phyloP scores from a whole-genome alignment of 2,888 invertebrate genomes.

The Eucera pruinosa region DNA sequence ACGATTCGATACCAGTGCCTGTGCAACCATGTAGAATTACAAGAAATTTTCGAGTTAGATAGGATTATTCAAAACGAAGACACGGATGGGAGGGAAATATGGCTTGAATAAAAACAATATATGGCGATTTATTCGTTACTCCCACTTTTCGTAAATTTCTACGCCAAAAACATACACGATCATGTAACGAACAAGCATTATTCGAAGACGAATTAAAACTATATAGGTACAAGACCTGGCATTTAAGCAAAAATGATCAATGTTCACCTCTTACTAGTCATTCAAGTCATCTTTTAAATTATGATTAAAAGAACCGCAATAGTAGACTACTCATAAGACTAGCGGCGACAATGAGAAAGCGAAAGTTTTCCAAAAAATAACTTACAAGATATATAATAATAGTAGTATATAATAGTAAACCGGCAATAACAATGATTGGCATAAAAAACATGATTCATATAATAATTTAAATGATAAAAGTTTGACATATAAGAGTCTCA shows the following conservation, averaged over 20 bases:
- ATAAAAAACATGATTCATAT: too few relatives aligned
- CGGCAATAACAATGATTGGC: neutral
- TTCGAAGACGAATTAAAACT: neutral
- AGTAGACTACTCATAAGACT: too few relatives aligned
- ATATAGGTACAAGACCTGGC: neutral
- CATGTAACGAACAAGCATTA: neutral
- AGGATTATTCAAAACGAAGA: neutral
- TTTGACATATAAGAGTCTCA: too few relatives aligned
- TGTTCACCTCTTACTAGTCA: too few relatives aligned
- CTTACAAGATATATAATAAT: too few relatives aligned
- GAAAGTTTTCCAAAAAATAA: too few relatives aligned
- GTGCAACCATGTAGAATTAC: slow-evolving; percentile 6
- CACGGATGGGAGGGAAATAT: neutral
- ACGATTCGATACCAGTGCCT: slow-evolving; percentile 20
- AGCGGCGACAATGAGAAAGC: too few relatives aligned
- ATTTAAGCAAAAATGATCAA: neutral
- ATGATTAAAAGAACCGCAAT: too few relatives aligned
- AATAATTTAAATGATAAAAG: too few relatives aligned
- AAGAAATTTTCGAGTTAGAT: neutral
- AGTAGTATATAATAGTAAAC: too few relatives aligned
- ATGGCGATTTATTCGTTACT: slow-evolving; percentile 26
- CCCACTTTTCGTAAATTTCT: neutral
- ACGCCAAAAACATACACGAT: neutral
- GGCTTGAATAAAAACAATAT: neutral
- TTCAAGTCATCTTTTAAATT: too few relatives aligned